Evolutionary conservation across 1,140 invertebrate species (phyloP), one percentile per base, ranked within the genome.

Genomic region (Penaeus vannamei): DNA sequence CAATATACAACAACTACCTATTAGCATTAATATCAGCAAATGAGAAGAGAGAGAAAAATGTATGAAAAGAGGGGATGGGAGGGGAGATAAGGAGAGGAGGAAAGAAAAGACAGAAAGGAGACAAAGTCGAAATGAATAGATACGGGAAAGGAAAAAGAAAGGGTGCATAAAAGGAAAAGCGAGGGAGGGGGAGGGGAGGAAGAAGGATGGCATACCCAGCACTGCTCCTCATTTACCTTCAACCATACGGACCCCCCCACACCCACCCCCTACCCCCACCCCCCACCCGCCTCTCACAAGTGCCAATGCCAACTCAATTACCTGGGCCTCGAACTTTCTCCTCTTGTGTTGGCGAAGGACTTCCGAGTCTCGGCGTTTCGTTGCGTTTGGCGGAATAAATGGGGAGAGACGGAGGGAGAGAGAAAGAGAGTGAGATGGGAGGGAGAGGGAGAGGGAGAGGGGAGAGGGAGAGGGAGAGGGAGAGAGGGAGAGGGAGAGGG

Each of bases 401-500:
- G 69, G 66, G 19, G 29, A 32, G 69, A 32, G 69, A 76, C 0
- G 22, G 69, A 5, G 1, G 8, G 69, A 4, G 69, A 29, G 29
- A 4, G 69, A 12, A 12, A 29, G 72, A 12, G 72, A 29, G 29
- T 19, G 72, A 12, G 12, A 29, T 29, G 7, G 72, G 0, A 1
- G 5, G 19, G 0, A 29, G 8, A 23, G 8, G 23, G 7, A 19
- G 8, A 23, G 7, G 7, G 19, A 23, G 26, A 19, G 8, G 66
- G 19, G 1, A 72, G 66, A 26, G 66, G 26, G 64, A 4, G 36
- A 66, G 19, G 12, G 64, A 22, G 19, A 22, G 64, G 20, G 64
- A 66, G 64, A 22, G 64, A 66, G 64, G 20, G 64, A 66, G 64
- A 66, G 64, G 19, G 64, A 66, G 66, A 69, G 66, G 23, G 66